A percentile compares a stretch with the other conserved stretches of the same genome.
Evolutionary conservation across 2,888 invertebrate genomes (phyloP).

Genomic region (Pecten maximus): DNA sequence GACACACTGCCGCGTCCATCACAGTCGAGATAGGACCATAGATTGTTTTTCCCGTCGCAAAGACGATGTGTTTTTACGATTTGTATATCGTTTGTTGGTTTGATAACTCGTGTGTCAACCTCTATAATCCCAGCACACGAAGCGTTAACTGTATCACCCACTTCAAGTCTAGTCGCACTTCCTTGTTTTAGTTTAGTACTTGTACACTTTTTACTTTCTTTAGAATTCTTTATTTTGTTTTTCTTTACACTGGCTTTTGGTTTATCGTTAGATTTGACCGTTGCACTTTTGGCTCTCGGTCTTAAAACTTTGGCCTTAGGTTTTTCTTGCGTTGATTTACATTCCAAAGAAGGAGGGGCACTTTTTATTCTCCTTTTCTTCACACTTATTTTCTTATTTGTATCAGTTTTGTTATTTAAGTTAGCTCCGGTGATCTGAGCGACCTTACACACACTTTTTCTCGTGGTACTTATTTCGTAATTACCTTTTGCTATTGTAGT

Average conservation of each 20-base stretch:
- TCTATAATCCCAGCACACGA: background rate
- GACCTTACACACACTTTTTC: slow-evolving; percentile 38
- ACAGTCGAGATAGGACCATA: background rate
- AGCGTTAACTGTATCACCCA: background rate
- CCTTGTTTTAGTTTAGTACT: background rate
- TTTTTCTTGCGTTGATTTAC: background rate
- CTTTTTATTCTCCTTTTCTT: slow-evolving; percentile 17
- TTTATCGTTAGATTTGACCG: slow-evolving; percentile 12
- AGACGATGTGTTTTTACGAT: background rate
- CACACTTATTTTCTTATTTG: slow-evolving; percentile 36
- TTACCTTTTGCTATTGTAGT: slow-evolving; percentile 42
- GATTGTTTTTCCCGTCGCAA: background rate
- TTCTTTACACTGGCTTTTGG: background rate
- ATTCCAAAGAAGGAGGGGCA: background rate
- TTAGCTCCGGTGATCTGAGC: slow-evolving; percentile 49
- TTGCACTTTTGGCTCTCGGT: slow-evolving; percentile 19
- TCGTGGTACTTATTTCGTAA: slow-evolving; percentile 44
- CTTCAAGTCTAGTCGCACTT: background rate
- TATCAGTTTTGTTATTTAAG: slow-evolving; percentile 39
- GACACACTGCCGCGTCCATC: background rate
- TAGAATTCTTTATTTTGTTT: background rate
- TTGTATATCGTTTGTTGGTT: background rate
- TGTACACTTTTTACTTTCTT: background rate
- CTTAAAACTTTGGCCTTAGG: background rate
- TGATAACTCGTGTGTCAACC: background rate